Base-by-base conservation (phyloP, 2,797 vertebrate genomes). In the Catamblyrhynchus diadema region DNA sequence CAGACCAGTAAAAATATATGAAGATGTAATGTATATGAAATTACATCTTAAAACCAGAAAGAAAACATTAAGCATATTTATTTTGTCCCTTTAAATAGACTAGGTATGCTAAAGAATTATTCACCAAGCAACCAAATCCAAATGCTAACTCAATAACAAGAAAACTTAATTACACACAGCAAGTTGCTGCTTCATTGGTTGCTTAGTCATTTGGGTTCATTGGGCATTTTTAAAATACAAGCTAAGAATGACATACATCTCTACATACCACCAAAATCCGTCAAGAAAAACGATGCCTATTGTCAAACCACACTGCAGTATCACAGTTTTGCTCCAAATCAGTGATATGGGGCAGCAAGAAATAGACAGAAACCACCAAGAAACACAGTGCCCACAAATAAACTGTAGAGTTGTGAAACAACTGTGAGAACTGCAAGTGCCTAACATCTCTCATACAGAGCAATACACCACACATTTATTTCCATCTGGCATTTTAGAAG, bases 281-380 rank as follows among this genome's bases (percentile, higher is more conserved):
- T 13, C 19, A 48, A 57, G 22, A 70, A 78, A 30, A 22, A 14
- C 0, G 1, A 53, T 5, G 18, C 9, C 25, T 50, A 9, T 3
- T 14, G n/a, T 65, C 41, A 93, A 81, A 84, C 20, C 50, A 60
- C 42, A 50, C 14, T 12, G 6, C 6, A 86, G 15, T 11, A 35
- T 15, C 25, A 27, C 14, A 4, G 9, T 28, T 88, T 28, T 6
- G 1, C 3, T 54, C 19, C 22, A 13, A 27, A 50, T 30, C 30
- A 30, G 13, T 14, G 24, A 65, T 11, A 39, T 0, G 1, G 7
- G 10, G 4, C 28, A 24, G 56, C 3, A 1, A 78, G 37, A 6
- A 4, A 54, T 39, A 25, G 18, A 47, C 7, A 54, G 53, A 78
- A 71, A 59, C n/a, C 42, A 53, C 6, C 44, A 65, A 60, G 10